These are phyloP conservation scores for Rhagium mordax DNA, from an alignment of 2,888 invertebrate species.

Conservation along the genomic window DNA sequence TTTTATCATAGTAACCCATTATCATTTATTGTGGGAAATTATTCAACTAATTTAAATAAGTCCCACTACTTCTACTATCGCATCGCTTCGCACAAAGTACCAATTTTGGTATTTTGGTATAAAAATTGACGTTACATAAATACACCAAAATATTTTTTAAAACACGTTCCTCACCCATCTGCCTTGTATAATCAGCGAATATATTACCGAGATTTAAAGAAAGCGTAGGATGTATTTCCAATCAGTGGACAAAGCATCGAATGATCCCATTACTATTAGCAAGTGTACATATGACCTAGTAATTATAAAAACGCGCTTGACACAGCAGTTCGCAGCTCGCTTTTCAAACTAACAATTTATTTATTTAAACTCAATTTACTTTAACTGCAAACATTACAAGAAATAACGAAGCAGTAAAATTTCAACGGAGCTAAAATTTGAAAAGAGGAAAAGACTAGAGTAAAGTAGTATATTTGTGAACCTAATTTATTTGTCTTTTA, in stretches of 20 bases:
- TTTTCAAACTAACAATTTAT: conserved; percentile 29
- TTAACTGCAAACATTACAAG: conserved; percentile 10
- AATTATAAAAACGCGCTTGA: conserved; percentile 5
- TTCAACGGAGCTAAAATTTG: conserved; percentile 21
- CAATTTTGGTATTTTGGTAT: too few relatives aligned
- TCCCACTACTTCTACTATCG: not conserved
- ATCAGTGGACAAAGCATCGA: conserved; percentile 9
- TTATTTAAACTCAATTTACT: conserved; percentile 29
- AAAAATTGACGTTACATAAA: too few relatives aligned
- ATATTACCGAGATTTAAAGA: not conserved
- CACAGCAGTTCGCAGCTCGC: not conserved
- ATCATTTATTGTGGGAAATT: not conserved
- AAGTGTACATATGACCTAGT: conserved; percentile 9
- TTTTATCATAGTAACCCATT: conserved; percentile 4
- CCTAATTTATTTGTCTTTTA: conserved; percentile 43
- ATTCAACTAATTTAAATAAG: not conserved
- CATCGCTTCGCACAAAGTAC: too few relatives aligned
- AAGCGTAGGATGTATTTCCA: not conserved
- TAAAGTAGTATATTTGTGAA: conserved; percentile 24
- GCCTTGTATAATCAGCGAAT: not conserved
- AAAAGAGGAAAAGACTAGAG: conserved; percentile 3
- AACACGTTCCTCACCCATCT: too few relatives aligned
- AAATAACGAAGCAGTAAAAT: conserved; percentile 19
- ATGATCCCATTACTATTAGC: conserved; percentile 9
- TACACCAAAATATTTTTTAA: too few relatives aligned